Conservation (phyloP, 2,797 vertebrate species). For the Tangara arthus region DNA sequence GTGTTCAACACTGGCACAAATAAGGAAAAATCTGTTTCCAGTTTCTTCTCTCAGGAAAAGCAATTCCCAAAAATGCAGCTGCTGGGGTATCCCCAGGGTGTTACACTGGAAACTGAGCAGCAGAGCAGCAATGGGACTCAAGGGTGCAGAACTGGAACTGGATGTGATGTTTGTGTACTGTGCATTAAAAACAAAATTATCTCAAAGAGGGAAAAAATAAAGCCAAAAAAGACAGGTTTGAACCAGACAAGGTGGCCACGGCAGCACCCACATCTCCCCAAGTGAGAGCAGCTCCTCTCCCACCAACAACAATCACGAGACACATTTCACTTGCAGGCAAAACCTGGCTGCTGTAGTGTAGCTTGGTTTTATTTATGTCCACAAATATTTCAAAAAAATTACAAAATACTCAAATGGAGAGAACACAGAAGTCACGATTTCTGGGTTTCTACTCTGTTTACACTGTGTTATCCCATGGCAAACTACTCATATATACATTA, state of each 20-base stretch:
- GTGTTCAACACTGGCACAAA: background rate
- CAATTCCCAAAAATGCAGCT: background rate
- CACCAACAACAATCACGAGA: slow-evolving; percentile 33
- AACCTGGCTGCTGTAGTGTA: slow-evolving; percentile 87
- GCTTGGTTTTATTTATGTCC: slow-evolving; percentile 99
- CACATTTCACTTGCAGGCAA: slow-evolving; percentile 16
- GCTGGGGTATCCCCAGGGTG: accelerated
- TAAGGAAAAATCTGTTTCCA: background rate
- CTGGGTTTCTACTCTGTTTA: slow-evolving; percentile 99
- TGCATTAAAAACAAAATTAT: background rate
- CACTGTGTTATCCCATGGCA: slow-evolving; percentile 99
- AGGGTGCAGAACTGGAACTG: background rate
- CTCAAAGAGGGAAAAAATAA: background rate
- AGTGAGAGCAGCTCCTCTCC: background rate
- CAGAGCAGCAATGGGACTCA: background rate
- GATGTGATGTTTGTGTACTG: accelerated
- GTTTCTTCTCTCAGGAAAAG: background rate
- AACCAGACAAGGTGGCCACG: background rate
- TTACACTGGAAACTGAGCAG: background rate
- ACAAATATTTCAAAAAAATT: slow-evolving; percentile 99
- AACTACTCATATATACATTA: slow-evolving; percentile 99
- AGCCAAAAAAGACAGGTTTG: background rate
- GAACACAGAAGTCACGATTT: slow-evolving; percentile 99
- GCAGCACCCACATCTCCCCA: background rate
- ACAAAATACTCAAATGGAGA: slow-evolving; percentile 99